A percentile compares a stretch with the other conserved stretches of the same genome.
phyloP scores from a whole-genome alignment of 2,888 invertebrate species.

The Epirrhoe tristata region DNA sequence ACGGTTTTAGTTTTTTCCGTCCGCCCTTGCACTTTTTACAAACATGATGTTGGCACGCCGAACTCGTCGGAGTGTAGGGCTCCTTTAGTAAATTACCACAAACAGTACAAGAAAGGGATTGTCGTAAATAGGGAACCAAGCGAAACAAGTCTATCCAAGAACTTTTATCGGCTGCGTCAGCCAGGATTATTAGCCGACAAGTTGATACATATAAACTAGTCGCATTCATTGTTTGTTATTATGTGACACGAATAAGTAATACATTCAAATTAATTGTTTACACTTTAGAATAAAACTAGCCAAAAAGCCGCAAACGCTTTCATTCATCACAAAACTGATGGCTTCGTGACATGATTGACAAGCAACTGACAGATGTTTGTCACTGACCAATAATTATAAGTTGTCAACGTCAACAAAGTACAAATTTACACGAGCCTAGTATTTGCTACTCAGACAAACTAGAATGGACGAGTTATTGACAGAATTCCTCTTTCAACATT shows the following conservation, averaged over 20 bases:
- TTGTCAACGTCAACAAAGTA: neutral
- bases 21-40: conserved; percentile 94
- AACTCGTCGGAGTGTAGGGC: conserved; percentile 91
- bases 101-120: conserved; percentile 95
- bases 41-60: conserved; percentile 95
- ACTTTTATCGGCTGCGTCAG: conserved; percentile 89
- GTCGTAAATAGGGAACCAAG: conserved; percentile 93
- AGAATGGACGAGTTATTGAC: too few species aligned
- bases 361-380: conserved; percentile 15
- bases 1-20: conserved; percentile 93
- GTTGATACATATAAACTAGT: conserved; percentile 93
- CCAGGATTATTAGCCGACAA: conserved; percentile 91
- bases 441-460: too few species aligned
- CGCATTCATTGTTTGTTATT: conserved; percentile 89
- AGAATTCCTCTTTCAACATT: too few species aligned
- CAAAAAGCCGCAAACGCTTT: conserved; percentile 79
- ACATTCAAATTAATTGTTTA: conserved; percentile 61
- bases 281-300: conserved; percentile 66
- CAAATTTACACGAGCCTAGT: neutral
- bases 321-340: conserved; percentile 45
- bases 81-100: conserved; percentile 93
- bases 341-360: conserved; percentile 6
- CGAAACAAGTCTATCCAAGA: conserved; percentile 93
- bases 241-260: conserved; percentile 56
- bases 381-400: neutral